Conservation (phyloP, 2,113 vertebrate species). For the Rhineura floridana region DNA sequence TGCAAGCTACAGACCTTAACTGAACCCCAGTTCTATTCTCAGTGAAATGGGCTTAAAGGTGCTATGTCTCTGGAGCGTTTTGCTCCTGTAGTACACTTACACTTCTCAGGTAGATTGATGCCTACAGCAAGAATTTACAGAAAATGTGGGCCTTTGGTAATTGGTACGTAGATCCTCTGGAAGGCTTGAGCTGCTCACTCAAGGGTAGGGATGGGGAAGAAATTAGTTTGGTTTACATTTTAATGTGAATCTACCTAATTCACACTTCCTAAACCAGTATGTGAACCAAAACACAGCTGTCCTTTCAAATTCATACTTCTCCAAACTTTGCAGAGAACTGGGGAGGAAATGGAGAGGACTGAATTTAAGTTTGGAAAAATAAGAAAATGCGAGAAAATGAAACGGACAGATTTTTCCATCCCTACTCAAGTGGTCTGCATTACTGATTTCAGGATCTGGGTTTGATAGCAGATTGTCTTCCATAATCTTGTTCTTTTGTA, state of each 20-base stretch:
- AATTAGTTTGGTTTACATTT: too few species aligned
- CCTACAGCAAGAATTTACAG: neutral
- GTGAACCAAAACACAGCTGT: too few species aligned
- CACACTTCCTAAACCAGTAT: too few species aligned
- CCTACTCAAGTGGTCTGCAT: neutral
- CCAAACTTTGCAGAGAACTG: too few species aligned
- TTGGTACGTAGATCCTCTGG: neutral
- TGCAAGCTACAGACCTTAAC: neutral
- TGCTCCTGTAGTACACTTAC: neutral
- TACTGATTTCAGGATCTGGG: neutral
- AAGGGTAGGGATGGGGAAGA: too few species aligned
- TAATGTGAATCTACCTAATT: too few species aligned
- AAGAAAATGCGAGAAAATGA: too few species aligned
- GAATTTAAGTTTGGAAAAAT: too few species aligned
- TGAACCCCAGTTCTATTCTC: neutral
- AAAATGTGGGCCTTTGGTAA: too few species aligned
- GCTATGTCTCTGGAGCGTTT: neutral
- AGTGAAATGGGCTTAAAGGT: neutral
- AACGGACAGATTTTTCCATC: too few species aligned
- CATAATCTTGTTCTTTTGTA: neutral
- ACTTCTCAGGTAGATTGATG: neutral
- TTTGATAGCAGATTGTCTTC: neutral
- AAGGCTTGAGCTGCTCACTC: neutral
- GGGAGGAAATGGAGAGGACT: too few species aligned
- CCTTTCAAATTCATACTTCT: too few species aligned